A percentile compares a stretch with the other conserved stretches of the same genome.
phyloP scores from a whole-genome alignment of 2,113 vertebrate species.

The Colossoma macropomum region DNA sequence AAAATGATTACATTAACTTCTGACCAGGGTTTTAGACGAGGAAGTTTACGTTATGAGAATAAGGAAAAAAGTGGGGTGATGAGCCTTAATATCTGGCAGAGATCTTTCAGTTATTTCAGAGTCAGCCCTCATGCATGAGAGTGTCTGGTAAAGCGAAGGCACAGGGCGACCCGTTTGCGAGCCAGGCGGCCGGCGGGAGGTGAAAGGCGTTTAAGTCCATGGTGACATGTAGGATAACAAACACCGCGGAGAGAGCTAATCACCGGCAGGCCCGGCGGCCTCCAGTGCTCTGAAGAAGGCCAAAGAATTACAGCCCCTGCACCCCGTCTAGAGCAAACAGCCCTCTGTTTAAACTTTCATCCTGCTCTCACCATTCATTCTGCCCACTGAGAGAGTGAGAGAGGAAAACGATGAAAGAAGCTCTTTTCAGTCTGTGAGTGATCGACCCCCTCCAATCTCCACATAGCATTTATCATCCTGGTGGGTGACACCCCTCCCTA shows the following conservation, averaged over 20 bases:
- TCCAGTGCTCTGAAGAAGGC: constrained; percentile 53
- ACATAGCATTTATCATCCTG: constrained; percentile 54
- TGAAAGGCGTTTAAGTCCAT: constrained; percentile 59
- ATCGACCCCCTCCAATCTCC: constrained; percentile 26
- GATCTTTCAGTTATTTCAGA: background rate
- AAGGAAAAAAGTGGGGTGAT: background rate
- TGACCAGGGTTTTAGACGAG: background rate
- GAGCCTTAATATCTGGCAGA: background rate
- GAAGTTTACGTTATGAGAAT: background rate
- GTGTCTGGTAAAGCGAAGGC: background rate
- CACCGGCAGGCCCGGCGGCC: constrained; percentile 43
- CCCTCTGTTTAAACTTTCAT: constrained; percentile 68
- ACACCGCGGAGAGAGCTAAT: constrained; percentile 58
- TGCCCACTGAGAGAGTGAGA: constrained; percentile 45
- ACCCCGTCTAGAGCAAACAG: constrained; percentile 66
- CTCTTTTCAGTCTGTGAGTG: constrained; percentile 44
- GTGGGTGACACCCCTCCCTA: constrained; percentile 18
- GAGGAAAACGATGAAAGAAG: constrained; percentile 37
- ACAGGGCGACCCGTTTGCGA: constrained; percentile 23
- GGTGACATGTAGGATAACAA: constrained; percentile 68
- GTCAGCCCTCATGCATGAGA: background rate
- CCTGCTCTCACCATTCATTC: constrained; percentile 59
- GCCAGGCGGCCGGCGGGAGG: constrained; percentile 26
- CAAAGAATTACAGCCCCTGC: constrained; percentile 68
- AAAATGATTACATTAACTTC: too few species aligned